Evolutionary conservation across 92 coral and sea anemone genomes (phyloP).

Genomic region (Blastomussa wellsi): DNA sequence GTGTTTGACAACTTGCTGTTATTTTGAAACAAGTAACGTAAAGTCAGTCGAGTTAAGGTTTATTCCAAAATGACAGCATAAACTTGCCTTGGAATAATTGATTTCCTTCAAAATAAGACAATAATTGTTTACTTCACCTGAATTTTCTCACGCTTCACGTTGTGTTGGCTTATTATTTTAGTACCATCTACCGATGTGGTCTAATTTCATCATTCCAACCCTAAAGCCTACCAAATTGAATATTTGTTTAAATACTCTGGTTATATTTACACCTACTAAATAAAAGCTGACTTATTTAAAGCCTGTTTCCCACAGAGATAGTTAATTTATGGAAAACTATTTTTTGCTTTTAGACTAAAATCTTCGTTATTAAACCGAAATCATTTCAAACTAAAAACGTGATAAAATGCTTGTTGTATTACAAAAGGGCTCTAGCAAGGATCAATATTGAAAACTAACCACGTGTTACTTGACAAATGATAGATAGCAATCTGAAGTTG

Average conservation of each 20-base stretch:
- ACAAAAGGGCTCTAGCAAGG: background rate
- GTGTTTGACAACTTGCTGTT: background rate
- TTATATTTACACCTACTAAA: background rate
- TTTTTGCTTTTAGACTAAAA: background rate
- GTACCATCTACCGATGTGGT: background rate
- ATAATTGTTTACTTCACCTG: background rate
- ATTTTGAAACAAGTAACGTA: background rate
- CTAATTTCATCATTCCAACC: background rate
- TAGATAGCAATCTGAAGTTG: background rate
- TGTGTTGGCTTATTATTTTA: conserved; percentile 3
- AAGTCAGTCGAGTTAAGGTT: background rate
- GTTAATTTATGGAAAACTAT: background rate
- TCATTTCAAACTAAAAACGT: background rate
- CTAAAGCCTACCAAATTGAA: background rate
- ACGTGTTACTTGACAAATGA: background rate
- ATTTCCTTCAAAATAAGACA: background rate
- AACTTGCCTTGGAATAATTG: conserved; percentile 2
- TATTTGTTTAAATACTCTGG: background rate
- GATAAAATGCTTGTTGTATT: conserved; percentile 14
- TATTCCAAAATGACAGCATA: background rate
- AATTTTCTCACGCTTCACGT: conserved; percentile 6
- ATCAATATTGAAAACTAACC: conserved; percentile 15
- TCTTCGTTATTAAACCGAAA: background rate
- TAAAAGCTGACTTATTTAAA: background rate
- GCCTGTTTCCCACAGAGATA: background rate